Evolutionary conservation across 2,888 invertebrate species (phyloP).

Genomic region (Amiota minor): DNA sequence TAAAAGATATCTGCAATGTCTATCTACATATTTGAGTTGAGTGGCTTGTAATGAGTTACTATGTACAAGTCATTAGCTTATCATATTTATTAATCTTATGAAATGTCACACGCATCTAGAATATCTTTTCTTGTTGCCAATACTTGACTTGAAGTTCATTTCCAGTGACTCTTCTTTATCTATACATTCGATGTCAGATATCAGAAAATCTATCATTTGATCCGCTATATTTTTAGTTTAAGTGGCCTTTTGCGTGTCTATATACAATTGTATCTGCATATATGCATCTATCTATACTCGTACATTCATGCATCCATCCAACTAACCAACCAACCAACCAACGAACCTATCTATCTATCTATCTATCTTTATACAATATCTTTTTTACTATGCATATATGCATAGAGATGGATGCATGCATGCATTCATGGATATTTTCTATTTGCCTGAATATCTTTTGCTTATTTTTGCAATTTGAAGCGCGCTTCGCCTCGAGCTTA

Average conservation of each 20-base stretch:
- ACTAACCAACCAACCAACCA: too few species aligned
- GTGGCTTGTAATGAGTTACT: too few species aligned
- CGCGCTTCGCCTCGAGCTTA: neutral
- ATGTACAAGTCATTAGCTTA: neutral
- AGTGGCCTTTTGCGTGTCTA: slow-evolving; percentile 63
- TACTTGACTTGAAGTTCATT: neutral
- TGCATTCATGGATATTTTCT: slow-evolving; percentile 2
- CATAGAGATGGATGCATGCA: neutral
- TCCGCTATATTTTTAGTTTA: slow-evolving; percentile 63
- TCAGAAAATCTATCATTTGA: slow-evolving; percentile 32
- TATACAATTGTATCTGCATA: slow-evolving; percentile 41
- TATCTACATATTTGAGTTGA: too few species aligned
- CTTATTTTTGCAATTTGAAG: slow-evolving; percentile 6
- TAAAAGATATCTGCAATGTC: too few species aligned
- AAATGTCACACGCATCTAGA: neutral
- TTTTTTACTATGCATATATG: neutral
- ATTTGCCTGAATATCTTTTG: neutral
- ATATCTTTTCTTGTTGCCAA: neutral
- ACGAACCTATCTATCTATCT: too few species aligned
- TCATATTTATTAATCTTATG: neutral
- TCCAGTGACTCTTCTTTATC: too few species aligned
- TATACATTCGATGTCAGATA: neutral
- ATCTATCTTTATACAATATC: neutral
- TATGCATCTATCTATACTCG: neutral
- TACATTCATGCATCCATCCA: too few species aligned